Base-by-base conservation (phyloP, 1,140 invertebrate species). In the Homarus americanus region DNA sequence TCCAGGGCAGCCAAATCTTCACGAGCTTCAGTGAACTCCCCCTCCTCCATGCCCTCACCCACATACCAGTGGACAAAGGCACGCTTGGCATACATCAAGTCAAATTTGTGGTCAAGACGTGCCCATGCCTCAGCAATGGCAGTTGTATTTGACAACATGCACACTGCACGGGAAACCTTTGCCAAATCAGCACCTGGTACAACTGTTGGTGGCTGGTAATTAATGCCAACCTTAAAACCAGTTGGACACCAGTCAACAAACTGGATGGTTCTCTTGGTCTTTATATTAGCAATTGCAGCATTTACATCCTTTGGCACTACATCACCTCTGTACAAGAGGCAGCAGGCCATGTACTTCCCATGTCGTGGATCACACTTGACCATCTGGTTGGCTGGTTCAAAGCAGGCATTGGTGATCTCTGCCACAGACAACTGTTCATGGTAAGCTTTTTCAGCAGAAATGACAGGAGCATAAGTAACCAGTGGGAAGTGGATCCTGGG, bases 181-280 rank as follows among this genome's bases (percentile, higher is more conserved):
- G 95, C 95, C 82, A 95, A 91, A 93, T 95, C 95, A 40, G 95
- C 95, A 24, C 94, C 95, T 38, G 95, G 95, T 9, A 96, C 95
- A 9, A 95, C 95, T 36, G 95, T 95, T 36, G 95, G 95, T 73
- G 95, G 95, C 88, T 95, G 95, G 93, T 95, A 94, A 93, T 95
- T 94, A 78, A 94, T 94, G 32, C 95, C 94, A 75, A 95, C 94
- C 93, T 97, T 97, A 95, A 97, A 97, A 92, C 97, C 97, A 93
- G 97, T 98, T 75, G 97, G 97, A 94, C 97, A 98, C 97, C 97
- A 97, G 95, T 98, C 97, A 32, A 98, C 97, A 94, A 98, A 98
- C 94, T 97, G 96, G 93, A 98, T 97, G 92, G 96, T 96, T 79
- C 83, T 24, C 41, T 85, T 85, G 5, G 83, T 85, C 40, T 85